Evolutionary conservation across 2,113 vertebrate species (phyloP).

Genomic region (Sus scrofa): DNA sequence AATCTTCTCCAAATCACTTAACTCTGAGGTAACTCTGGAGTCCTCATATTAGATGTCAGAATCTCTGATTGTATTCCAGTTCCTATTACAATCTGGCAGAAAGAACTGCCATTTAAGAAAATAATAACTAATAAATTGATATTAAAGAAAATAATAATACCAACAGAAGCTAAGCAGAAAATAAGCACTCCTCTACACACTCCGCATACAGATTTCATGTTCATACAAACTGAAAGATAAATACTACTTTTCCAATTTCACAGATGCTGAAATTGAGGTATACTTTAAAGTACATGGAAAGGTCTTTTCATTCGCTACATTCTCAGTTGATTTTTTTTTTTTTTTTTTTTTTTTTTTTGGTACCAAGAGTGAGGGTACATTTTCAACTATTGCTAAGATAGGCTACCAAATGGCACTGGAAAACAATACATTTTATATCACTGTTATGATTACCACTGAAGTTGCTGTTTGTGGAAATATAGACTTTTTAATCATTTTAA

Average conservation of each 20-base stretch:
- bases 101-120: background rate
- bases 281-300: background rate
- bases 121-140: background rate
- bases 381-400: too few species aligned
- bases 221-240: background rate
- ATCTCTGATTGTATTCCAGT: background rate
- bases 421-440: background rate
- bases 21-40: background rate
- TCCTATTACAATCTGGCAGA: background rate
- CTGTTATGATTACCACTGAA: background rate
- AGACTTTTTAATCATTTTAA: background rate
- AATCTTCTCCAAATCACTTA: background rate
- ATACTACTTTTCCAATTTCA: background rate
- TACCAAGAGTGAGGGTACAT: too few species aligned
- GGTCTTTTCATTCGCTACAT: background rate
- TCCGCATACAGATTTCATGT: background rate
- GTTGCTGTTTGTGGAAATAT: background rate
- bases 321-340: background rate
- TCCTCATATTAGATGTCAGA: background rate
- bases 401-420: too few species aligned
- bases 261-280: background rate
- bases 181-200: background rate
- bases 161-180: background rate
- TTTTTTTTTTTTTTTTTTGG: too few species aligned
- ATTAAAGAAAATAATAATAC: background rate